A percentile compares a stretch with the other conserved stretches of the same genome.
These are phyloP conservation scores for Hirudo medicinalis DNA, from an alignment of 1,140 invertebrate species.

Conservation along the genomic window DNA sequence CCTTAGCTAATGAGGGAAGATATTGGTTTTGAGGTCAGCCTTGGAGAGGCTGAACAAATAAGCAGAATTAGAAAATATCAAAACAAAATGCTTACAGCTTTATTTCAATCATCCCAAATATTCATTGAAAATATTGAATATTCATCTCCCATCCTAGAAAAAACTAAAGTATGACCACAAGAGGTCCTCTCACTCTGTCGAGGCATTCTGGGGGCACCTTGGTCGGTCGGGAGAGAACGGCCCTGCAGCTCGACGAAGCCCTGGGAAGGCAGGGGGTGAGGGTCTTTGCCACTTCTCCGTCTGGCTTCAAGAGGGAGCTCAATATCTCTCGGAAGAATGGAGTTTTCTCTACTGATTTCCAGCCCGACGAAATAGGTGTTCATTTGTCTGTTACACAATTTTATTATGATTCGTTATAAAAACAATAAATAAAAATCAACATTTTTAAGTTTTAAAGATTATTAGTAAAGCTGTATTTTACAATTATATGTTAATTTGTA, in stretches of 20 bases:
- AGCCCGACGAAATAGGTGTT: neutral
- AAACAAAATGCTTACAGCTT: too few species aligned
- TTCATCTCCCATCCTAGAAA: too few species aligned
- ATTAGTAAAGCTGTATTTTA: too few species aligned
- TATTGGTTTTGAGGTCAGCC: too few species aligned
- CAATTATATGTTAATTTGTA: too few species aligned
- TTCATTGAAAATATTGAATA: too few species aligned
- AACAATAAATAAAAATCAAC: neutral
- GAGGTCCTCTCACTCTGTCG: neutral
- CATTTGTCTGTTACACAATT: neutral
- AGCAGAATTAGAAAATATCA: too few species aligned
- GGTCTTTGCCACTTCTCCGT: neutral
- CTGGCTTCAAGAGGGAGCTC: neutral
- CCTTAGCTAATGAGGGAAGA: too few species aligned
- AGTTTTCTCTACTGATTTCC: neutral
- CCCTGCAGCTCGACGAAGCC: neutral
- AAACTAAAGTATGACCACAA: too few species aligned
- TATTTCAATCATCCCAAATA: too few species aligned
- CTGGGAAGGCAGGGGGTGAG: slow-evolving; percentile 1
- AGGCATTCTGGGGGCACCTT: neutral
- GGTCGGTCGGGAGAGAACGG: neutral
- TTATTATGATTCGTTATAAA: neutral
- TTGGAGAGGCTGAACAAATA: too few species aligned
- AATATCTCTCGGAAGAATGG: neutral
- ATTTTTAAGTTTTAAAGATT: too few species aligned